phyloP scores from a whole-genome alignment of 2,113 vertebrate species.

The Silurus glanis region DNA sequence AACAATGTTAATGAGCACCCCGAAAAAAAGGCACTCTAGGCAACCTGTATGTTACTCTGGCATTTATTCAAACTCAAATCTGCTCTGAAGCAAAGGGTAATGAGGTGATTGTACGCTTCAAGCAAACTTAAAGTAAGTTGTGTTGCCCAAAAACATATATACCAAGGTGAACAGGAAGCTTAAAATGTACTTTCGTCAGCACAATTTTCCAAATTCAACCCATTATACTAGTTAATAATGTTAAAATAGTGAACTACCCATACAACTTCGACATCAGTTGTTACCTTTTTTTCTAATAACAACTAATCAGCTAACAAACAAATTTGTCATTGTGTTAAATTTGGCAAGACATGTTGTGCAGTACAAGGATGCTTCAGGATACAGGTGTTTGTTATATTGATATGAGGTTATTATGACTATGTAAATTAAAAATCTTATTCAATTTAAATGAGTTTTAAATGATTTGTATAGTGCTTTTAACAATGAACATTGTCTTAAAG shows the following conservation, averaged over 20 bases:
- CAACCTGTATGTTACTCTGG: slow-evolving; percentile 11
- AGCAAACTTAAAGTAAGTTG: neutral
- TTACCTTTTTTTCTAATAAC: neutral
- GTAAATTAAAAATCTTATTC: too few species aligned
- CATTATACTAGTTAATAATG: neutral
- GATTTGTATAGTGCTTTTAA: too few species aligned
- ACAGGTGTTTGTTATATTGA: neutral
- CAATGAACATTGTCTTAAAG: too few species aligned
- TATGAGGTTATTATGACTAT: too few species aligned
- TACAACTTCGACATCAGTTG: neutral
- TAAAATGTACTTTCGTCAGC: neutral
- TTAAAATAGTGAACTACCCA: neutral
- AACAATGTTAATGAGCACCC: slow-evolving; percentile 19
- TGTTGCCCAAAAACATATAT: neutral
- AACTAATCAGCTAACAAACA: neutral
- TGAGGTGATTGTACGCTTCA: neutral
- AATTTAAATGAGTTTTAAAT: too few species aligned
- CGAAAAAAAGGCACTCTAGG: neutral
- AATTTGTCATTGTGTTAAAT: neutral
- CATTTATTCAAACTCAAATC: slow-evolving; percentile 7
- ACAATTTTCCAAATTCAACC: neutral
- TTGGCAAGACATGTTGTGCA: neutral
- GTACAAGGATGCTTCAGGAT: neutral
- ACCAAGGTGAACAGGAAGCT: neutral
- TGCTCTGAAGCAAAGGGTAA: slow-evolving; percentile 1